Percentiles rank a stretch among this genome's conserved stretches.
Conservation (phyloP, 2,888 invertebrate species). For the Carpatolechia fugitivella region DNA sequence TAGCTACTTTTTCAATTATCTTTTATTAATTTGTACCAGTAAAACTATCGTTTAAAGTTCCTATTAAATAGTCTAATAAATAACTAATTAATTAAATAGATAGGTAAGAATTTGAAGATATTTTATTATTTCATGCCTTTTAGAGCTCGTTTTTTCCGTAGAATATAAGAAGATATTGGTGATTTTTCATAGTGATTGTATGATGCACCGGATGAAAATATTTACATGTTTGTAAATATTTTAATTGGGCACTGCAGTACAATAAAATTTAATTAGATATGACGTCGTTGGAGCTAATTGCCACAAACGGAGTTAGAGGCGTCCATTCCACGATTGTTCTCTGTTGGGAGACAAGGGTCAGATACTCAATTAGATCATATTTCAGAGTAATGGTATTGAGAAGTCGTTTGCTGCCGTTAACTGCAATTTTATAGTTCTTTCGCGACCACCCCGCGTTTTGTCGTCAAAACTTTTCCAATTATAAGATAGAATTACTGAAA, state of each 20-base stretch:
- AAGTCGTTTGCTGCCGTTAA: constrained; percentile 54
- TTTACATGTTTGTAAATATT: too few relatives aligned
- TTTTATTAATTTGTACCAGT: too few relatives aligned
- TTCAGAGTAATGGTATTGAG: constrained; percentile 59
- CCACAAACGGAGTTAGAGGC: background rate
- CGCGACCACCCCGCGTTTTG: constrained; percentile 38
- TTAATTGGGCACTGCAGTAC: background rate
- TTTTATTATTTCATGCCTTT: too few relatives aligned
- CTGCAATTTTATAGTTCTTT: constrained; percentile 65
- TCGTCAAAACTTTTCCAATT: constrained; percentile 60
- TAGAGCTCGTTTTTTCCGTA: too few relatives aligned
- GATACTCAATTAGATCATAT: constrained; percentile 52
- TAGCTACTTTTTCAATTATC: too few relatives aligned
- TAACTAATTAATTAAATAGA: too few relatives aligned
- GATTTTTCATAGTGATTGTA: too few relatives aligned
- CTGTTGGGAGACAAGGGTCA: constrained; percentile 18
- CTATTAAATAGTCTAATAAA: too few relatives aligned
- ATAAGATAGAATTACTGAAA: constrained; percentile 50
- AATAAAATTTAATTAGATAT: background rate
- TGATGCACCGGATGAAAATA: too few relatives aligned
- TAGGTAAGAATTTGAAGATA: too few relatives aligned
- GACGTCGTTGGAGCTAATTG: background rate
- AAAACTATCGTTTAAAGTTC: too few relatives aligned
- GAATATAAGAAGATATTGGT: too few relatives aligned
- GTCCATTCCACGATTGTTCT: background rate